Evolutionary conservation across 2,797 vertebrate genomes (phyloP).

Genomic region (Micromesistius poutassou): DNA sequence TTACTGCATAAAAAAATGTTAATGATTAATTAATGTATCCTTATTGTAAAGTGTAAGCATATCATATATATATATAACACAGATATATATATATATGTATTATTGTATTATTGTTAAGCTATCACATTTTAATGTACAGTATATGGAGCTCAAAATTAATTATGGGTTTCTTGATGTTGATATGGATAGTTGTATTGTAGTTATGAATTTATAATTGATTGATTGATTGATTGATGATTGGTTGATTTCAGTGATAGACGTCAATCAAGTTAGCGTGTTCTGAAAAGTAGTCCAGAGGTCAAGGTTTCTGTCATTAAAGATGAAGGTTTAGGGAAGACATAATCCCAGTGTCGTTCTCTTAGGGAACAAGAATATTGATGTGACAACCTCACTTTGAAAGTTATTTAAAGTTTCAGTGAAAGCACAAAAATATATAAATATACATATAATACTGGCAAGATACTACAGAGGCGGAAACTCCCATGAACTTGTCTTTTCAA

Average conservation of each 20-base stretch:
- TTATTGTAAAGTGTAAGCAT: too few relatives aligned
- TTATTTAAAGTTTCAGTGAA: not conserved
- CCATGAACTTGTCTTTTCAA: conserved; percentile 23
- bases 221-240: not conserved
- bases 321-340: not conserved
- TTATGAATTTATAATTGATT: not conserved
- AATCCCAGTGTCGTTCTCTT: not conserved
- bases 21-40: too few relatives aligned
- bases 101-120: not conserved
- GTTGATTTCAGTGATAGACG: not conserved
- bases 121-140: not conserved
- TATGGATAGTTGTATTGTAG: not conserved
- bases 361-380: not conserved
- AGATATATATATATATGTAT: not conserved
- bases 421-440: not conserved
- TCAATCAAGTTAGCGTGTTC: not conserved
- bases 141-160: not conserved
- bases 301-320: not conserved
- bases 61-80: not conserved
- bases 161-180: not conserved
- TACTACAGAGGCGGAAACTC: not conserved
- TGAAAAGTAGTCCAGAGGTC: not conserved
- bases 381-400: not conserved
- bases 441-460: not conserved
- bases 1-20: too few relatives aligned